Evolutionary conservation across 1,140 invertebrate genomes (phyloP).

Genomic region (Scaptomyza graminum): DNA sequence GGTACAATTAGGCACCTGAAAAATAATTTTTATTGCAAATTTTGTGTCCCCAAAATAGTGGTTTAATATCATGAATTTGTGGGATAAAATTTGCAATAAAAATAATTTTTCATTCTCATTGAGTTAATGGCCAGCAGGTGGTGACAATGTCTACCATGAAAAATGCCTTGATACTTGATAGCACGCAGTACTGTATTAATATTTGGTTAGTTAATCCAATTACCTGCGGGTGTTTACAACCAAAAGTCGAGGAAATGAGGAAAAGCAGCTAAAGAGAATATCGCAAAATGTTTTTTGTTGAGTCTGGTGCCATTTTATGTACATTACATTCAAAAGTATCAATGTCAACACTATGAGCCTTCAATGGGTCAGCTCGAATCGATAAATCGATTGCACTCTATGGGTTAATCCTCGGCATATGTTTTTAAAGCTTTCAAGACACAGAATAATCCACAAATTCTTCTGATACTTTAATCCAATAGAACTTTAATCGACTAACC

Average conservation of each 20-base stretch:
- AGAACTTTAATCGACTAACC: not conserved
- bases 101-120: no score
- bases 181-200: conserved; percentile 28
- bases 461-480: not conserved
- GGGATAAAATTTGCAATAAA: no score
- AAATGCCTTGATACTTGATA: conserved; percentile 40
- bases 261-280: conserved; percentile 27
- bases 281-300: conserved; percentile 25
- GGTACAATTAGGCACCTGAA: no score
- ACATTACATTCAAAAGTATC: no score
- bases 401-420: no score
- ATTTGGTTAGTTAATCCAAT: conserved; percentile 70
- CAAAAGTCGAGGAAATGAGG: conserved; percentile 60
- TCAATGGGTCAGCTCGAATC: conserved; percentile 46
- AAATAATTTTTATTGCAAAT: no score
- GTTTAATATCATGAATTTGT: no score
- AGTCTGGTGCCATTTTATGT: no score
- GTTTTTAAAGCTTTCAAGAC: no score
- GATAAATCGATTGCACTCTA: conserved; percentile 35
- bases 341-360: no score
- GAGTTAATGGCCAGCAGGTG: conserved; percentile 65
- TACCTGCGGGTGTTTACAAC: conserved; percentile 41
- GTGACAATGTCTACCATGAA: conserved; percentile 46
- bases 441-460: not conserved
- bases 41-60: no score